Percentiles rank a stretch among this genome's conserved stretches.
Evolutionary conservation across 2,113 vertebrate species (phyloP).

Genomic region (Myotis lucifugus): DNA sequence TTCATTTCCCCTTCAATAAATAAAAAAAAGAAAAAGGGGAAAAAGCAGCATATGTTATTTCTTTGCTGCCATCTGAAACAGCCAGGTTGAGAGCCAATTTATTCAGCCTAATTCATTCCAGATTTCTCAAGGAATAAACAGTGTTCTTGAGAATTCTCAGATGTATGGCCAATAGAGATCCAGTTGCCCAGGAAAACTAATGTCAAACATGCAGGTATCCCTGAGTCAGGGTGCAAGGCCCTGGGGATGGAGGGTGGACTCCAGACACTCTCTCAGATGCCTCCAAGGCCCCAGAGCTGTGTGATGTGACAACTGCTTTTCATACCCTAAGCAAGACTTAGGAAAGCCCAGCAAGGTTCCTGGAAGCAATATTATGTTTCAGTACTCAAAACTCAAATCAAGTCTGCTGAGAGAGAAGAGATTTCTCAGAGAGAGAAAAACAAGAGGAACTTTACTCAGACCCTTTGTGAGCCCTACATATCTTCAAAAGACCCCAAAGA

Average conservation of each 20-base stretch:
- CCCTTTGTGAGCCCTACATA: background rate
- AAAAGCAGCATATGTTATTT: constrained; percentile 69
- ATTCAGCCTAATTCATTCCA: constrained; percentile 77
- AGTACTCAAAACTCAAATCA: constrained; percentile 43
- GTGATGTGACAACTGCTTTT: constrained; percentile 19
- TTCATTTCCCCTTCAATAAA: constrained; percentile 74
- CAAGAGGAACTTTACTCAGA: constrained; percentile 17
- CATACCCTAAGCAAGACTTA: background rate
- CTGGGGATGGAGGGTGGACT: background rate
- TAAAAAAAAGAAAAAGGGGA: background rate
- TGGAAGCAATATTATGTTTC: constrained; percentile 62
- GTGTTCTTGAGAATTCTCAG: constrained; percentile 76
- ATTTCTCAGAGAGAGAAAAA: constrained; percentile 40
- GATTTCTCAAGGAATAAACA: constrained; percentile 78
- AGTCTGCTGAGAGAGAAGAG: constrained; percentile 9
- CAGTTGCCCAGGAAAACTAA: constrained; percentile 61
- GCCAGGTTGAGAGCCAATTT: constrained; percentile 76
- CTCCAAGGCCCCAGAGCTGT: background rate
- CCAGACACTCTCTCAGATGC: background rate
- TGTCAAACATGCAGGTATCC: constrained; percentile 58
- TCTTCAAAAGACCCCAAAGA: background rate
- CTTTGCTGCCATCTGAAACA: constrained; percentile 78
- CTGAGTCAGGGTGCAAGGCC: background rate
- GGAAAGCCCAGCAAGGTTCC: background rate
- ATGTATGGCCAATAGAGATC: constrained; percentile 73